A percentile compares a stretch with the other conserved stretches of the same genome.
Conservation (phyloP, 2,888 invertebrate genomes). For the Zaprionus lineosus region DNA sequence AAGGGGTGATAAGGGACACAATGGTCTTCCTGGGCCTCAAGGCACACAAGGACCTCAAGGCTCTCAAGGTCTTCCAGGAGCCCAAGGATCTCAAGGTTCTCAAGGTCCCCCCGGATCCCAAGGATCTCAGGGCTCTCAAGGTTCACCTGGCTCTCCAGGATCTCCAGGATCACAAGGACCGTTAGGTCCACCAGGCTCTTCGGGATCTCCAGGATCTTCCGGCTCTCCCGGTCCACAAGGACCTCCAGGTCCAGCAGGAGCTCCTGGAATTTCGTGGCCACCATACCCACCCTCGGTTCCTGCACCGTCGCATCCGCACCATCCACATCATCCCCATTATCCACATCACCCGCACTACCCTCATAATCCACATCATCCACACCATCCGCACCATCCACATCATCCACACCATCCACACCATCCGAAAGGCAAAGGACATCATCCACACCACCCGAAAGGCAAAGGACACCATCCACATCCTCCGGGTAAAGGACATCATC, state of each 20-base stretch:
- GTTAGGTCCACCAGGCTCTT: constrained; percentile 24
- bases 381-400: too few species aligned
- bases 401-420: not conserved
- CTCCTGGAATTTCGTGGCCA: constrained; percentile 20
- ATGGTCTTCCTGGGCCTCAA: constrained; percentile 17
- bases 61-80: constrained; percentile 13
- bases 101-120: constrained; percentile 37
- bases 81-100: constrained; percentile 26
- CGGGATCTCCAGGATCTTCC: constrained; percentile 27
- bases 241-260: constrained; percentile 15
- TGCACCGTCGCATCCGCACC: not conserved
- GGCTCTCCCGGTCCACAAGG: constrained; percentile 31
- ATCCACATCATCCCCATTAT: not conserved
- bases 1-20: constrained; percentile 28
- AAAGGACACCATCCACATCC: too few species aligned
- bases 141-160: constrained; percentile 28
- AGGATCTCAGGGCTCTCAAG: constrained; percentile 33
- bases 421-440: constrained; percentile 4
- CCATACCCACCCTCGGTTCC: constrained; percentile 1
- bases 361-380: constrained; percentile 3
- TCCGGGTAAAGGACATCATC: constrained; percentile 2
- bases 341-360: not conserved
- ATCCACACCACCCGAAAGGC: too few species aligned
- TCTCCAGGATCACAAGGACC: constrained; percentile 25
- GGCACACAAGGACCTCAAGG: constrained; percentile 36